A percentile compares a stretch with the other conserved stretches of the same genome.
These are phyloP conservation scores for Diploptera punctata DNA, from an alignment of 2,888 invertebrate genomes.

Conservation along the genomic window DNA sequence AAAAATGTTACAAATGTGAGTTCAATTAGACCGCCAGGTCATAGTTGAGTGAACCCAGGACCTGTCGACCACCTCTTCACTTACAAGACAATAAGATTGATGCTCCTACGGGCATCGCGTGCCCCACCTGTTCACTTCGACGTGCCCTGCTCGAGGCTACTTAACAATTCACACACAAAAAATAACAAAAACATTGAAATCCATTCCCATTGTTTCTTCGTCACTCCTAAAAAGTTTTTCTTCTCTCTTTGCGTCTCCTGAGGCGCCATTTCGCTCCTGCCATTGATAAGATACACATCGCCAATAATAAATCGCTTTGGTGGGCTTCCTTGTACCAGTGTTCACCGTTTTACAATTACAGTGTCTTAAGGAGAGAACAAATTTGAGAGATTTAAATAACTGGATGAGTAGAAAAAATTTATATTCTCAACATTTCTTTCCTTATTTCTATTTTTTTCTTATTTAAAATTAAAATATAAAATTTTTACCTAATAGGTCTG, in stretches of 20 bases:
- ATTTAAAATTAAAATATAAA: no score
- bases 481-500: no score
- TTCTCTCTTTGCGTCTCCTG: no score
- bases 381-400: no score
- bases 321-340: neutral
- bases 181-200: neutral
- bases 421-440: no score
- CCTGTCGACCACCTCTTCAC: neutral
- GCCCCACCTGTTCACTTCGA: slow-evolving; percentile 5
- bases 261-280: neutral
- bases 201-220: slow-evolving; percentile 12
- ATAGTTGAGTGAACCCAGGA: neutral
- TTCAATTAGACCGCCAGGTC: neutral
- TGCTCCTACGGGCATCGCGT: neutral
- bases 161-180: neutral
- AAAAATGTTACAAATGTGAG: neutral
- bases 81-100: neutral
- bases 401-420: no score
- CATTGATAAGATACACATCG: slow-evolving; percentile 2
- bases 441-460: no score
- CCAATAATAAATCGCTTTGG: neutral
- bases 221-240: neutral
- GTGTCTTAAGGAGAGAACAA: no score
- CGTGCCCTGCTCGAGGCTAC: slow-evolving; percentile 1
- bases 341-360: no score